phyloP scores from a whole-genome alignment of 2,113 vertebrate genomes.

The Cynoglossus semilaevis region DNA sequence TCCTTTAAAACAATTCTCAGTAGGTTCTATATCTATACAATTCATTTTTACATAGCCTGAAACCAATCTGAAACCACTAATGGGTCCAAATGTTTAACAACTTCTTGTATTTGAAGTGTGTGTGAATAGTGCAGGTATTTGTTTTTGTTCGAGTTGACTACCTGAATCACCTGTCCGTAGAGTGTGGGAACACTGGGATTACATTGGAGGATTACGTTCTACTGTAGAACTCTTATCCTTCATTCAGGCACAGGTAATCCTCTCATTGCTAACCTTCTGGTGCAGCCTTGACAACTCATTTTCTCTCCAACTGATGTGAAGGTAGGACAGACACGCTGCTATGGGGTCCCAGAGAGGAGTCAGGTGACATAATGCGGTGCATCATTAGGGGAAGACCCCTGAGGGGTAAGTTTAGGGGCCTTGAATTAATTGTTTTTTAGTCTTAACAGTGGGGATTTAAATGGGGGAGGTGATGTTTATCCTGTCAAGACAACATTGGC shows the following conservation, averaged over 20 bases:
- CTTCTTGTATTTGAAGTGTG: too few species aligned
- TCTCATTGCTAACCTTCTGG: constrained; percentile 77
- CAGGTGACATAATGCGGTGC: constrained; percentile 74
- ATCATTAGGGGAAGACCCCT: constrained; percentile 65
- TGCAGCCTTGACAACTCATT: constrained; percentile 48
- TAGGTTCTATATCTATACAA: too few species aligned
- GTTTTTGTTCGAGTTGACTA: constrained; percentile 23
- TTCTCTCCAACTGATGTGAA: constrained; percentile 38
- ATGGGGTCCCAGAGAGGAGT: constrained; percentile 56
- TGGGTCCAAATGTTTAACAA: too few species aligned
- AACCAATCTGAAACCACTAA: too few species aligned
- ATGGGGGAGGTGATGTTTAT: constrained; percentile 1
- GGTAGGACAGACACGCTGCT: constrained; percentile 48
- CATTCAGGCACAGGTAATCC: constrained; percentile 85
- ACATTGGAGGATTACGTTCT: constrained; percentile 85
- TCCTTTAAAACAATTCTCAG: too few species aligned
- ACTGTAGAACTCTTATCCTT: constrained; percentile 86
- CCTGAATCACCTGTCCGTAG: constrained; percentile 35
- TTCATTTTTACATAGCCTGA: too few species aligned
- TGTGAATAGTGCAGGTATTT: not conserved
- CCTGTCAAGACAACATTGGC: not conserved
- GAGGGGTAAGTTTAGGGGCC: constrained; percentile 64
- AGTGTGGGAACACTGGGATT: constrained; percentile 83
- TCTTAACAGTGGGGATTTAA: constrained; percentile 1
- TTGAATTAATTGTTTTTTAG: not conserved